Evolutionary conservation across 2,797 vertebrate species (phyloP).

Genomic region (Danionella dracula): DNA sequence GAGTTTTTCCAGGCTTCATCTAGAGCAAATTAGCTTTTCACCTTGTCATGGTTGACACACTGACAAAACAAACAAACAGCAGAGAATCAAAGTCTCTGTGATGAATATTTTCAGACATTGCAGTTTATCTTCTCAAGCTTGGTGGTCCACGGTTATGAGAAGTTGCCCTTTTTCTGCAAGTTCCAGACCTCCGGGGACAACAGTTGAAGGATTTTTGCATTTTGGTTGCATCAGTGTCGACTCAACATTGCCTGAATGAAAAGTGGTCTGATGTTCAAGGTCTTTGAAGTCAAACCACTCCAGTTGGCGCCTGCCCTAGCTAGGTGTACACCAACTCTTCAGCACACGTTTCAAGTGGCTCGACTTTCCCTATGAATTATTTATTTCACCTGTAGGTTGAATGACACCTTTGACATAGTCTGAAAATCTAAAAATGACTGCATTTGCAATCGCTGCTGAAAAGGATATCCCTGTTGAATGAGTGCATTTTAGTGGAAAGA

Average conservation of each 20-base stretch:
- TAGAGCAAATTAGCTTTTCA: conserved; percentile 52
- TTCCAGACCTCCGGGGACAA: conserved; percentile 61
- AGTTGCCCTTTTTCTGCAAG: conserved; percentile 28
- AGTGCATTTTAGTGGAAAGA: background rate
- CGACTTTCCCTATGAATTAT: background rate
- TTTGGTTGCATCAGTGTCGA: conserved; percentile 33
- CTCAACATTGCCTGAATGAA: conserved; percentile 14
- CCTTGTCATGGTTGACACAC: conserved; percentile 52
- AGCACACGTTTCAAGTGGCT: background rate
- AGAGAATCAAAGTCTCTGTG: conserved; percentile 66
- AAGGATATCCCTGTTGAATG: no score
- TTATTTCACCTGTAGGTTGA: background rate
- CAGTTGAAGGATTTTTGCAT: conserved; percentile 46
- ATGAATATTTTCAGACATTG: conserved; percentile 68
- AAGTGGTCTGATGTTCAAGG: conserved; percentile 9
- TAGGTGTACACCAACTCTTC: background rate
- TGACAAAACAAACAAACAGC: conserved; percentile 75
- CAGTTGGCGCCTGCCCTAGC: background rate
- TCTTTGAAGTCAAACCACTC: background rate
- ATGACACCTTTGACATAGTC: background rate
- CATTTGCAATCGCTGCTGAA: background rate
- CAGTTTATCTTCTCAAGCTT: conserved; percentile 71
- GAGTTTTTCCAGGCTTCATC: conserved; percentile 45
- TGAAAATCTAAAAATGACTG: background rate
- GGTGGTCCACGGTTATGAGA: conserved; percentile 75